A percentile compares a stretch with the other conserved stretches of the same genome.
Conservation (phyloP, 2,888 invertebrate species). For the Rhaphigaster nebulosa region DNA sequence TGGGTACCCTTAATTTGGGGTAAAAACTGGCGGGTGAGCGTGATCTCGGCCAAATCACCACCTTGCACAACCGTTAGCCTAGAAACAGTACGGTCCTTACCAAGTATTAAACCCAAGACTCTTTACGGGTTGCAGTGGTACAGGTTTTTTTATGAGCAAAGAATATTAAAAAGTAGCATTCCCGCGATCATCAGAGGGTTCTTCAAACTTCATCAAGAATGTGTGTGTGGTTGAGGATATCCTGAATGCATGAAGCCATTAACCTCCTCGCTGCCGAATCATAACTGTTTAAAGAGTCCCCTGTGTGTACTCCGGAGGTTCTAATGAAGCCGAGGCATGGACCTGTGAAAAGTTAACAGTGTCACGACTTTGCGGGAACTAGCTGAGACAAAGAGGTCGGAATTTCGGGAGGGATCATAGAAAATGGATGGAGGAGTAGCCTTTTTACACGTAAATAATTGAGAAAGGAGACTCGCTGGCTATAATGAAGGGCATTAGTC, state of each 20-base stretch:
- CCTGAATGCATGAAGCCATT: neutral
- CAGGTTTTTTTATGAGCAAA: too few species aligned
- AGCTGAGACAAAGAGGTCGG: conserved; percentile 17
- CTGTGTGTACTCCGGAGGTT: neutral
- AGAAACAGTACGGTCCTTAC: too few species aligned
- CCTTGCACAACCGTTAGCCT: too few species aligned
- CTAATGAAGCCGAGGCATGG: neutral
- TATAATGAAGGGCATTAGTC: conserved; percentile 48
- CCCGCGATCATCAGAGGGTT: neutral
- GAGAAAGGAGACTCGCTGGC: neutral
- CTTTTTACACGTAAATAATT: conserved; percentile 53
- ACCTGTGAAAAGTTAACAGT: neutral
- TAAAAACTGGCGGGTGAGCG: too few species aligned
- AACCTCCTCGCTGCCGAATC: neutral
- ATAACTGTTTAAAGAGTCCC: neutral
- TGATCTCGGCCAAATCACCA: too few species aligned
- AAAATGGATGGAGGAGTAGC: conserved; percentile 44
- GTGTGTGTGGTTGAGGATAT: neutral
- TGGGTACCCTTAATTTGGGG: too few species aligned
- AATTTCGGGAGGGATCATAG: conserved; percentile 11
- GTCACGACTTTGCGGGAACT: conserved; percentile 3
- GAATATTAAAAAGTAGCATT: neutral
- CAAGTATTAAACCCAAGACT: too few species aligned
- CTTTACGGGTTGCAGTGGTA: too few species aligned
- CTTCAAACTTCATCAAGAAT: neutral